Conservation (phyloP, 2,113 vertebrate genomes). For the Dicrurus megarhynchus region DNA sequence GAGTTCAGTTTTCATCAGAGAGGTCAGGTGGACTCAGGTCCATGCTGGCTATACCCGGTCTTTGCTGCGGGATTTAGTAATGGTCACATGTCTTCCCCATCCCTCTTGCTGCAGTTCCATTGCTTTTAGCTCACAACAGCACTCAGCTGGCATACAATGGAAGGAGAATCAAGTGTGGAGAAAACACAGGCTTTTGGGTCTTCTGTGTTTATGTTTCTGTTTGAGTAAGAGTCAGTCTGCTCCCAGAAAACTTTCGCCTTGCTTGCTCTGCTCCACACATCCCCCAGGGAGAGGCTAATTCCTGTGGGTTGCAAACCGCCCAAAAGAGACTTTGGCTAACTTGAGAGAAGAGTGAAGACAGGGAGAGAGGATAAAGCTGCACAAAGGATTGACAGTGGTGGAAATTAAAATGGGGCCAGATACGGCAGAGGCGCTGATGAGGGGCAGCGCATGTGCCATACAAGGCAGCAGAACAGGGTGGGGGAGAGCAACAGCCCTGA, state of each 20-base stretch:
- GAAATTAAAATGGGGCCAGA: neutral
- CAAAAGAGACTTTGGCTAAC: neutral
- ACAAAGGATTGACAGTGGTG: neutral
- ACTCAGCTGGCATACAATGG: neutral
- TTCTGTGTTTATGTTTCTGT: neutral
- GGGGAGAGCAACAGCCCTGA: neutral
- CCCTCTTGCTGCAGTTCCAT: neutral
- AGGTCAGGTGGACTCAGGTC: neutral
- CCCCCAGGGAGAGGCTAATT: neutral
- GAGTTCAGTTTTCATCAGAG: neutral
- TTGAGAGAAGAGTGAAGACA: neutral
- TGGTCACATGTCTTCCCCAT: rapidly evolving
- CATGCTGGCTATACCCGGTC: too few relatives aligned
- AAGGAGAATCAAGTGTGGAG: neutral
- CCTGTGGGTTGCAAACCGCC: neutral
- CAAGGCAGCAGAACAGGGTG: rapidly evolving
- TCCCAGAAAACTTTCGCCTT: neutral
- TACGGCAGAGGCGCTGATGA: rapidly evolving
- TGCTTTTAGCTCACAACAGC: neutral
- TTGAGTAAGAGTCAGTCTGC: neutral
- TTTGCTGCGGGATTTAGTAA: neutral
- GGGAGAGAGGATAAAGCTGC: neutral
- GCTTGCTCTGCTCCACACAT: neutral
- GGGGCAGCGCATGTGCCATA: neutral
- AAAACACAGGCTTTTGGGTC: neutral